Evolutionary conservation across 2,797 vertebrate genomes (phyloP).

Genomic region (Sphenodon punctatus): DNA sequence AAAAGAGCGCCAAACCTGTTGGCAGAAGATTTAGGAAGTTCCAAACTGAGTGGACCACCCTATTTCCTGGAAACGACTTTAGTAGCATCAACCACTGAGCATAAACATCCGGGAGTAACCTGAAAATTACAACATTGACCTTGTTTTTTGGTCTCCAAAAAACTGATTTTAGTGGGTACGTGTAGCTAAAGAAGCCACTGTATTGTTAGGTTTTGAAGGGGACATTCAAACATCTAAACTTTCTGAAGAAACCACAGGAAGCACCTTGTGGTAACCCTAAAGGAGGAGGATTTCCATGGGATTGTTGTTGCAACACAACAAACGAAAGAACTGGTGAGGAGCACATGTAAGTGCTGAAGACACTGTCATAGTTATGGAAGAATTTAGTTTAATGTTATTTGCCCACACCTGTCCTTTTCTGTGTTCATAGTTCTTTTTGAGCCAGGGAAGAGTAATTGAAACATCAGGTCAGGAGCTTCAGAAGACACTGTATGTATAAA

Average conservation of each 20-base stretch:
- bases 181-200: not conserved
- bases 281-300: too few relatives aligned
- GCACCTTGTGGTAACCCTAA: too few relatives aligned
- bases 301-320: too few relatives aligned
- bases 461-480: not conserved
- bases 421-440: constrained; percentile 14
- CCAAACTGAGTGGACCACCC: not conserved
- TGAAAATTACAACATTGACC: constrained; percentile 8
- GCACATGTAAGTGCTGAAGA: too few relatives aligned
- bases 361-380: too few relatives aligned
- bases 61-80: constrained; percentile 42
- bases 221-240: too few relatives aligned
- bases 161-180: not conserved
- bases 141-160: not conserved
- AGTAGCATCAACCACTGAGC: not conserved
- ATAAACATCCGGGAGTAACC: not conserved
- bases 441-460: constrained; percentile 18
- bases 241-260: not conserved
- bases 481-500: not conserved
- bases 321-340: too few relatives aligned
- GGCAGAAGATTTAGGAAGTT: not conserved
- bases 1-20: constrained; percentile 28
- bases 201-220: not conserved
- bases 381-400: too few relatives aligned
- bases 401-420: constrained; percentile 10